Evolutionary conservation across 30 jellyfish, hydroid and myxozoan genomes (phyloP), one percentile per base, ranked within the genome.

Genomic region (Hydractinia symbiolongicarpus): DNA sequence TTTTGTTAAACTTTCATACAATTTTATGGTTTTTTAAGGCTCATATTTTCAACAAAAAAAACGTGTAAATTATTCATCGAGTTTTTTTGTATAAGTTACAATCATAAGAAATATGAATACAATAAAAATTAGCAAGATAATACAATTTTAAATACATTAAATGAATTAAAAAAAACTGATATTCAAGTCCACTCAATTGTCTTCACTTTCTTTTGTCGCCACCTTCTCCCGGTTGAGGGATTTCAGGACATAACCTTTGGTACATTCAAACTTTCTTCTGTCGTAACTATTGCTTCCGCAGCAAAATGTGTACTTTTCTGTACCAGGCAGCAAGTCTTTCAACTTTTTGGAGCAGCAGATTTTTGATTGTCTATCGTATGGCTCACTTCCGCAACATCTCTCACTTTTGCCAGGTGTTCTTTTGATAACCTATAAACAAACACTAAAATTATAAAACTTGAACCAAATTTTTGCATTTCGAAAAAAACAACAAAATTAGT

Each of bases 201-300:
- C 44, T 30, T 30, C 44, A 30, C 44, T 30, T 30, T 30, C 44
- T 30, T 30, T 30, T 30, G 44, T 30, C 44, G 44, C 44, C 44
- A 30, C 44, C 44, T 30, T 30, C 40, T 13, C 74, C 16, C 40
- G 19, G 40, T 51, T 64, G 0, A 64, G 74, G 4, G 74, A 64
- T 64, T 64, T 64, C 17, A 74, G 13, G 7, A 9, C 6, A 74
- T 74, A 9, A 50, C 40, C 72, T 74, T 74, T 74, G 14, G 15
- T 50, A 58, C 83, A 74, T 74, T 74, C 83, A 20, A 55, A 74
- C 15, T n/a, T 30, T 55, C 83, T 74, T 13, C 61, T 21, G 21
- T 74, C 83, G 72, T 74, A 74, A 5, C 15, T 13, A 44, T 21
- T 44, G 15, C 7, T 74, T 1, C 83, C 83, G 54, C 83, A 74